These are phyloP conservation scores for Elymnias hypermnestra DNA, from an alignment of 1,140 invertebrate genomes.

Conservation along the genomic window DNA sequence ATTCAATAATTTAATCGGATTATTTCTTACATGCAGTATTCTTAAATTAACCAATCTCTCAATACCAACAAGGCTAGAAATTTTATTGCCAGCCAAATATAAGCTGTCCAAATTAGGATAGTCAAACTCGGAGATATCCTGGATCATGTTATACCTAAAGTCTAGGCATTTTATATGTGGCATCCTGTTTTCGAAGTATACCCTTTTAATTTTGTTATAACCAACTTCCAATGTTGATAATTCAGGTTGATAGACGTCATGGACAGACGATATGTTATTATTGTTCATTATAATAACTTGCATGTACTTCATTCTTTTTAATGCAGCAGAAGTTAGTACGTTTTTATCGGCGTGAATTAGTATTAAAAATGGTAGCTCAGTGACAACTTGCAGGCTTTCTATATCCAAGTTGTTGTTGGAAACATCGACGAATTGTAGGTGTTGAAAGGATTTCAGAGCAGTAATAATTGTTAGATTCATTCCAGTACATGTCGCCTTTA, in stretches of 20 bases:
- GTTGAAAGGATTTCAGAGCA: slow-evolving; percentile 65
- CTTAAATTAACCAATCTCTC: slow-evolving; percentile 65
- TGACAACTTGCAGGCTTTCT: slow-evolving; percentile 62
- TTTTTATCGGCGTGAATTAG: slow-evolving; percentile 75
- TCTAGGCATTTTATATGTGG: slow-evolving; percentile 65
- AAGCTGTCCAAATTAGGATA: slow-evolving; percentile 69
- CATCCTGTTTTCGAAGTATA: slow-evolving; percentile 50
- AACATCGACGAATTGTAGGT: slow-evolving; percentile 75
- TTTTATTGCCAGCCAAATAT: slow-evolving; percentile 70
- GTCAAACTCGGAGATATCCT: slow-evolving; percentile 55
- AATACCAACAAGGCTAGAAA: slow-evolving; percentile 56
- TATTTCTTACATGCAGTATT: slow-evolving; percentile 72
- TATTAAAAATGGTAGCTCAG: slow-evolving; percentile 69
- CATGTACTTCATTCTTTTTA: slow-evolving; percentile 72
- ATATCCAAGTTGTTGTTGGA: slow-evolving; percentile 72
- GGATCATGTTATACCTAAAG: slow-evolving; percentile 70
- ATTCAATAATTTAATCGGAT: slow-evolving; percentile 69
- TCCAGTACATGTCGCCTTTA: slow-evolving; percentile 56
- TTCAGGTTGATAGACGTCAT: slow-evolving; percentile 72
- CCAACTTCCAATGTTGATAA: slow-evolving; percentile 72
- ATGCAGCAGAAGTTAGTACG: slow-evolving; percentile 52
- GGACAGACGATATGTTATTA: slow-evolving; percentile 66
- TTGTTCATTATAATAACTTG: slow-evolving; percentile 75
- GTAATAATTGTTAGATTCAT: slow-evolving; percentile 70
- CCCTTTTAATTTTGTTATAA: slow-evolving; percentile 60